These are phyloP conservation scores for Ficedula albicollis DNA, from an alignment of 2,797 vertebrate species.

Conservation along the genomic window DNA sequence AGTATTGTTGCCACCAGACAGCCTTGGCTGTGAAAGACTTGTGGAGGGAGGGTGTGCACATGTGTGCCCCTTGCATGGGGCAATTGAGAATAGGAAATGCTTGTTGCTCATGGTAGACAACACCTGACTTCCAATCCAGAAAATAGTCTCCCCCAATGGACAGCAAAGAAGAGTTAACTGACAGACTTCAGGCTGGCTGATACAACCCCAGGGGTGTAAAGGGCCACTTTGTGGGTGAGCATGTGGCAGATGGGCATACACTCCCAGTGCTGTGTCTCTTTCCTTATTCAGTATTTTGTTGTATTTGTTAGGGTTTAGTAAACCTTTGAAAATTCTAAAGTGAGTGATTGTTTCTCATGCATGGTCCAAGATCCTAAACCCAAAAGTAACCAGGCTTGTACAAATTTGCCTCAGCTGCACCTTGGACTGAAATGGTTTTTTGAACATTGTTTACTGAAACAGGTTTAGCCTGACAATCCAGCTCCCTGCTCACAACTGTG, in stretches of 20 bases:
- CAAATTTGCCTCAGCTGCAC: neutral
- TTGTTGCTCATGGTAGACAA: neutral
- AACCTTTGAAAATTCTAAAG: neutral
- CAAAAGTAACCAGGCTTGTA: neutral
- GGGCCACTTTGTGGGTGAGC: neutral
- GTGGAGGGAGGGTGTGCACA: neutral
- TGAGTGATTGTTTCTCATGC: neutral
- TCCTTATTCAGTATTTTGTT: neutral
- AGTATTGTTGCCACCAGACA: neutral
- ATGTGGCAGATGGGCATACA: neutral
- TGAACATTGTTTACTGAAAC: neutral
- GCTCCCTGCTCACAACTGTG: neutral
- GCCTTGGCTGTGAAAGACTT: neutral
- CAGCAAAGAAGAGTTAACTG: neutral
- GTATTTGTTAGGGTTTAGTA: neutral
- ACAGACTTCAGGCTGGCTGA: neutral
- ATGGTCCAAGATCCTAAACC: neutral
- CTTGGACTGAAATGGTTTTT: neutral
- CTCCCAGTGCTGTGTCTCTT: neutral
- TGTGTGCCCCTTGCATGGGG: neutral
- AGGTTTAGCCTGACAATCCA: neutral
- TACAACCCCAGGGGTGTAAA: neutral
- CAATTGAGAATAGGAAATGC: neutral
- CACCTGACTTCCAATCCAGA: neutral
- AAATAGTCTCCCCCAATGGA: neutral